Evolutionary conservation across 2,797 vertebrate species (phyloP).

Genomic region (Sebastes matsubarae): DNA sequence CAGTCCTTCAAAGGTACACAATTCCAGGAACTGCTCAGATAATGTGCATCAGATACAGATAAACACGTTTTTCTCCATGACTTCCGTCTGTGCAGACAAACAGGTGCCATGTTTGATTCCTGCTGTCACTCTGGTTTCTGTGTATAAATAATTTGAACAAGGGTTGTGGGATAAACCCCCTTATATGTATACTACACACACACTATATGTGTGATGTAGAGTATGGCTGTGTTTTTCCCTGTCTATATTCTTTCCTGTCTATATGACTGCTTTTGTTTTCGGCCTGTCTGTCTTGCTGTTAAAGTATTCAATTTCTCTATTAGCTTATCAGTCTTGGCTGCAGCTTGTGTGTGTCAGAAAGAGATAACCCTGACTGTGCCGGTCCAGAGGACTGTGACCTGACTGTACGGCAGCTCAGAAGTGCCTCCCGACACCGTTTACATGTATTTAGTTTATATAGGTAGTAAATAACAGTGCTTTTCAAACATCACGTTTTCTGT

Average conservation of each 20-base stretch:
- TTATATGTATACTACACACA: not conserved
- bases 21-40: slow-evolving; percentile 18
- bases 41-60: not conserved
- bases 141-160: no score
- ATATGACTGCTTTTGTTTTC: not conserved
- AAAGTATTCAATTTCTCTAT: not conserved
- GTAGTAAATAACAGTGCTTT: not conserved
- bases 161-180: not conserved
- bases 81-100: not conserved
- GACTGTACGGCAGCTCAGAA: not conserved
- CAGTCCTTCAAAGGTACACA: not conserved
- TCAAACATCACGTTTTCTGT: slow-evolving; percentile 19
- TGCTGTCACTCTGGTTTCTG: not conserved
- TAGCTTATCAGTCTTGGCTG: not conserved
- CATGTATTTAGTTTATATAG: not conserved
- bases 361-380: not conserved
- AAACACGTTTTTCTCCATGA: not conserved
- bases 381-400: not conserved
- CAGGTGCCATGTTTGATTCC: not conserved
- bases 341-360: not conserved
- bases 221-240: not conserved
- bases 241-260: not conserved
- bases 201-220: not conserved
- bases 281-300: not conserved
- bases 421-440: not conserved